Evolutionary conservation across 2,888 invertebrate genomes (phyloP), one percentile per base, ranked within the genome.

Genomic region (Sarcophaga variegata): DNA sequence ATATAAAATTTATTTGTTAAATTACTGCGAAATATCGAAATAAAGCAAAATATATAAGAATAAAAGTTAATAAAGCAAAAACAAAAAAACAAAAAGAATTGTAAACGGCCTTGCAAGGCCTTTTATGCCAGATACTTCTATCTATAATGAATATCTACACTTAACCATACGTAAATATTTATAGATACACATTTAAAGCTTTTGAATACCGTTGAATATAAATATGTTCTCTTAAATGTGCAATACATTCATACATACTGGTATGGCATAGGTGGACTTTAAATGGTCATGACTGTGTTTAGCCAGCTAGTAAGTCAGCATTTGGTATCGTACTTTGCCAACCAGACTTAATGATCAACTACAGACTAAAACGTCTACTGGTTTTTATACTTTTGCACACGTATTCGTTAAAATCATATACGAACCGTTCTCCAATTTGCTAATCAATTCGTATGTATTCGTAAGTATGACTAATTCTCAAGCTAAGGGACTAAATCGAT

Each of bases 51-150:
- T 37, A 37, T 8, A 37, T 37, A 37, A 6, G 37, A 37, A 37
- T 37, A 37, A 8, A 69, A 69, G 25, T 47, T 47, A 74, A 37
- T 62, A 60, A 27, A 75, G 60, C 54, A 67, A 81, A 77, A 74
- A 62, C 17, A 79, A 80, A 79, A 76, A 70, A 70, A 62, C 49
- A 77, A 84, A 77, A 76, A 84, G 78, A 86, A 84, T 86, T 84
- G 85, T 88, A 72, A 90, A 91, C 91, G 91, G 90, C 91, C 91
- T 91, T 91, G 91, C 91, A 91, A 91, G 91, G 91, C 91, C 91
- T 91, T 91, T 91, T 91, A 71, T 77, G 81, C 79, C 64, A 84
- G 75, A 66, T 47, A 63, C 71, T 76, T 76, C 69, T 54, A 66
- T 25, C 37, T 60, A 69, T 22, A 17, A 27, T 60, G 47, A 47